Evolutionary conservation across 2,888 invertebrate genomes (phyloP).

Genomic region (Saturnia japonica): DNA sequence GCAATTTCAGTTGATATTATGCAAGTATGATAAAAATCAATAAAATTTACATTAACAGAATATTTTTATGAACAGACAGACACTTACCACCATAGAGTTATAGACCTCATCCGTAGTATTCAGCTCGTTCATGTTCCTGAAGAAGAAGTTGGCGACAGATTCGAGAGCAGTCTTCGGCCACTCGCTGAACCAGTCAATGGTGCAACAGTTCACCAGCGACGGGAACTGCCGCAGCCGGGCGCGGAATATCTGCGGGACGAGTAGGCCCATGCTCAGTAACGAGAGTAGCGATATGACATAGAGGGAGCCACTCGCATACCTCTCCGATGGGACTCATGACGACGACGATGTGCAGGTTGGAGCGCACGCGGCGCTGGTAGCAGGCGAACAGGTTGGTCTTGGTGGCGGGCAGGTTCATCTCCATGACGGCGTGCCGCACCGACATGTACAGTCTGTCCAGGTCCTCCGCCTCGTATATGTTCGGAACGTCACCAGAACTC

Average conservation of each 20-base stretch:
- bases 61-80: no score
- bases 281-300: background rate
- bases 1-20: no score
- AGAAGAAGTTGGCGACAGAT: slow-evolving; percentile 90
- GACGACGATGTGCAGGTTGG: slow-evolving; percentile 91
- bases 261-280: no score
- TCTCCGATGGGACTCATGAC: slow-evolving; percentile 91
- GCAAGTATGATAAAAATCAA: no score
- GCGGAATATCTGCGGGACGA: slow-evolving; percentile 81
- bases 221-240: slow-evolving; percentile 93
- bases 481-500: slow-evolving; percentile 95
- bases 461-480: slow-evolving; percentile 92
- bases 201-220: slow-evolving; percentile 94
- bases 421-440: slow-evolving; percentile 89
- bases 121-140: slow-evolving; percentile 85
- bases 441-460: slow-evolving; percentile 87
- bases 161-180: slow-evolving; percentile 93
- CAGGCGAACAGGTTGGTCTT: slow-evolving; percentile 92
- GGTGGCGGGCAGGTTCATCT: slow-evolving; percentile 88
- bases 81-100: slow-evolving; percentile 85
- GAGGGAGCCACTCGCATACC: slow-evolving; percentile 38
- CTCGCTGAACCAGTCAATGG: slow-evolving; percentile 96
- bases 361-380: slow-evolving; percentile 89
- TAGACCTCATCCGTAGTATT: slow-evolving; percentile 83
- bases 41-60: no score